Percentiles rank a stretch among this genome's conserved stretches.
phyloP scores from a whole-genome alignment of 2,113 vertebrate species.

The Phyllostomus hastatus region DNA sequence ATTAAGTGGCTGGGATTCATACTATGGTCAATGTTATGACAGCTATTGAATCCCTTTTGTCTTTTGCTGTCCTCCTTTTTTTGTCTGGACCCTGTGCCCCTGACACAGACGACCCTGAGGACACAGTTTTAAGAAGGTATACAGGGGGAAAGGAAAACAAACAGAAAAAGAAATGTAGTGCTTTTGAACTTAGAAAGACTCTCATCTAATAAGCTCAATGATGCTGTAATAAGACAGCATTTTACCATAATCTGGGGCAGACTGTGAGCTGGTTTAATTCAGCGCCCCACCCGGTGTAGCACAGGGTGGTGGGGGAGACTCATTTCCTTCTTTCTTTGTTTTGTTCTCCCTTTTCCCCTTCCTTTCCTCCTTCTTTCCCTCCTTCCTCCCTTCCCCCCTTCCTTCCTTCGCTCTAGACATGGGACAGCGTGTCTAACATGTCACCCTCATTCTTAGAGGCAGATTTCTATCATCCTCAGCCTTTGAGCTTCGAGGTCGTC shows the following conservation, averaged over 20 bases:
- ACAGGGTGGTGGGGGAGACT: background rate
- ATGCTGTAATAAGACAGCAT: accelerated
- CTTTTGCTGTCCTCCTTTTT: background rate
- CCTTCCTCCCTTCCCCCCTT: background rate
- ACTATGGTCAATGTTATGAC: background rate
- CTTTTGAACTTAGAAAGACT: background rate
- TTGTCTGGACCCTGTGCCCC: background rate
- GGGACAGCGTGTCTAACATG: background rate
- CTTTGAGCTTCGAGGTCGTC: background rate
- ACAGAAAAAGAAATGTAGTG: background rate
- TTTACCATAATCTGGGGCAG: background rate
- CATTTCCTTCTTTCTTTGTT: background rate
- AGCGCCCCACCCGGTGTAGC: no score
- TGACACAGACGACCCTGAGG: background rate
- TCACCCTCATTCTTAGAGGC: accelerated
- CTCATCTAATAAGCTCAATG: background rate
- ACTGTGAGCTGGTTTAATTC: background rate
- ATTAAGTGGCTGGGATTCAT: accelerated
- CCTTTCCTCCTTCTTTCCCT: background rate
- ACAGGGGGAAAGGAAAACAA: background rate
- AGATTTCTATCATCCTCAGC: background rate
- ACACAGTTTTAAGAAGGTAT: background rate
- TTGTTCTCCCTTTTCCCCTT: no score
- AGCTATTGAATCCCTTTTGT: background rate
- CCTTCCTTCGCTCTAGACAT: background rate